Evolutionary conservation across 2,888 invertebrate genomes (phyloP).

Genomic region (Clunio marinus): DNA sequence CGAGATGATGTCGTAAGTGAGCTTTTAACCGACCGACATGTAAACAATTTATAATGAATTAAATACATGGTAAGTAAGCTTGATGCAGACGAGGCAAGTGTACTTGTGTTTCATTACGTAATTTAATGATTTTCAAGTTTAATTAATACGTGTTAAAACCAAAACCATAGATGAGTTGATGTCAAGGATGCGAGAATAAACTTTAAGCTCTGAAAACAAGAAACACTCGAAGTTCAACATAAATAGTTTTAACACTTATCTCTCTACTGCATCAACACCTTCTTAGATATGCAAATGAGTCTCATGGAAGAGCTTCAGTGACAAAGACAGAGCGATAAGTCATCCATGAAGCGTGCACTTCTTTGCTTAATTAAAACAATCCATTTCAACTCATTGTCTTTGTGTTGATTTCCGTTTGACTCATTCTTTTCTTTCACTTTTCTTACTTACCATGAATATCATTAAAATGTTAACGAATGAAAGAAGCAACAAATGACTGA

Average conservation of each 20-base stretch:
- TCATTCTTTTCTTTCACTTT: too few relatives aligned
- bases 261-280: too few relatives aligned
- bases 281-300: too few relatives aligned
- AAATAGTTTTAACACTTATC: too few relatives aligned
- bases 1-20: background rate
- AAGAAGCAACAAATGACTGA: too few relatives aligned
- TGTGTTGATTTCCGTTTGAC: constrained; percentile 10
- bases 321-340: background rate
- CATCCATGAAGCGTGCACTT: background rate
- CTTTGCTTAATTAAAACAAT: constrained; percentile 15
- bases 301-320: background rate
- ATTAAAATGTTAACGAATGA: too few relatives aligned
- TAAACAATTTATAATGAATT: too few relatives aligned
- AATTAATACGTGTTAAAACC: constrained; percentile 17
- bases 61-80: too few relatives aligned
- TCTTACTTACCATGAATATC: too few relatives aligned
- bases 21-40: background rate
- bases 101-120: background rate
- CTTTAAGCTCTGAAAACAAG: background rate
- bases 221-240: background rate
- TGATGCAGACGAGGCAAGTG: background rate
- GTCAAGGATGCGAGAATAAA: constrained; percentile 21
- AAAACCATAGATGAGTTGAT: background rate
- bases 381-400: background rate
- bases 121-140: constrained; percentile 2